Conservation (phyloP, 2,888 invertebrate genomes). For the Chromoteleia sp. region DNA sequence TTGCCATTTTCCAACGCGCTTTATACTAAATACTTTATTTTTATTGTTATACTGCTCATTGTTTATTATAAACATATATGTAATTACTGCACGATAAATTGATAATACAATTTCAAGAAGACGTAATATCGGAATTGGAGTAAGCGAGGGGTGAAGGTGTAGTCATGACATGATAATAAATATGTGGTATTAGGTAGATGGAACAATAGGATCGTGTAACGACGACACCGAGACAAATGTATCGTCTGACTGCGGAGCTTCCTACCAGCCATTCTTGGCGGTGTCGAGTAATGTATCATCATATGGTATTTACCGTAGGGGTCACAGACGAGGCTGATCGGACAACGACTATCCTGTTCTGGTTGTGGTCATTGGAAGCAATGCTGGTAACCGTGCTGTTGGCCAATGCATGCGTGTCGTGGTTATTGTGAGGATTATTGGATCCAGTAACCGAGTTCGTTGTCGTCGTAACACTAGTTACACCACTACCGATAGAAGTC, state of each 20-base stretch:
- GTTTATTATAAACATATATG: no score
- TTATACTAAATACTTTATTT: no score
- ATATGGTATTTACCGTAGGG: constrained; percentile 76
- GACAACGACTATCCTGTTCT: constrained; percentile 83
- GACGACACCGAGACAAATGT: constrained; percentile 45
- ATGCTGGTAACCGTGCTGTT: constrained; percentile 78
- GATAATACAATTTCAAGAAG: neutral
- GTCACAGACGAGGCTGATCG: constrained; percentile 81
- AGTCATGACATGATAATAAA: constrained; percentile 34
- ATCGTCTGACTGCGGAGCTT: constrained; percentile 47
- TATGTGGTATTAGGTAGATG: constrained; percentile 23
- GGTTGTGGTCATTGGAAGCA: constrained; percentile 82
- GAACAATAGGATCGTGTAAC: constrained; percentile 58
- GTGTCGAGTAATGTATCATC: constrained; percentile 55
- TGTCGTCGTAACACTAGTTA: constrained; percentile 76
- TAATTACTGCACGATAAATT: neutral
- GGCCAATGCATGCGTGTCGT: constrained; percentile 77
- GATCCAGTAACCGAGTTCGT: constrained; percentile 73
- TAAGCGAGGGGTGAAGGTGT: constrained; percentile 3
- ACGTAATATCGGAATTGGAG: constrained; percentile 3
- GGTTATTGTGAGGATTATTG: constrained; percentile 74
- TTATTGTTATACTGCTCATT: no score
- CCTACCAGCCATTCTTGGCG: constrained; percentile 51
- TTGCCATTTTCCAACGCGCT: no score
- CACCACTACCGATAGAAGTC: constrained; percentile 78